Evolutionary conservation across 1,140 invertebrate genomes (phyloP).

Genomic region (Melipona quadrifasciata): DNA sequence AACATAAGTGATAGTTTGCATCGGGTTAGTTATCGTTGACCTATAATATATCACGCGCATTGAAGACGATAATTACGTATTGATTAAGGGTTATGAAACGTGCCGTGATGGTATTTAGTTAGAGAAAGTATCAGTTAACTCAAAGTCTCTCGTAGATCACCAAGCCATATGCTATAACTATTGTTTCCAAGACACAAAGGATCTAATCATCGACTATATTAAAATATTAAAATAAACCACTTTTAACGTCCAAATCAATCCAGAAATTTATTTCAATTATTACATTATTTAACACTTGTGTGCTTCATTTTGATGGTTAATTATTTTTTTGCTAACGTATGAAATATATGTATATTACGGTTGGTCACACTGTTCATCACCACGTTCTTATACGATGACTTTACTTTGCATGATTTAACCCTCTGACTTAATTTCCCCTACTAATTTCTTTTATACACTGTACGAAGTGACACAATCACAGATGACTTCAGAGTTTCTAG

Average conservation of each 20-base stretch:
- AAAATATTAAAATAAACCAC: background rate
- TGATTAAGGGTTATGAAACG: background rate
- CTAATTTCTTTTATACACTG: too few species aligned
- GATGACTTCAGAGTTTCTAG: too few species aligned
- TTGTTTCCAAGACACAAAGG: background rate
- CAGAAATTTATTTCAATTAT: background rate
- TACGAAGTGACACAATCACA: too few species aligned
- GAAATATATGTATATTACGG: too few species aligned
- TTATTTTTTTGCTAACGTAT: too few species aligned
- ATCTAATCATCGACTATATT: background rate
- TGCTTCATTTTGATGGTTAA: too few species aligned
- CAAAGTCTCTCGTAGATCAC: background rate
- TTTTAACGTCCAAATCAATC: background rate
- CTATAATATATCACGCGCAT: background rate
- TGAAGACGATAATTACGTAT: slow-evolving; percentile 11
- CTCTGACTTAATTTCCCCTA: too few species aligned
- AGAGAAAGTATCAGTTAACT: background rate
- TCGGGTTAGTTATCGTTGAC: background rate
- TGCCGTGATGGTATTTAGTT: background rate
- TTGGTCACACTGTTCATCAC: too few species aligned
- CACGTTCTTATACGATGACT: too few species aligned
- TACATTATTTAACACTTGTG: too few species aligned
- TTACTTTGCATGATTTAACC: too few species aligned
- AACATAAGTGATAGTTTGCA: background rate
- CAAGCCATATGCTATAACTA: background rate